Percentiles rank a stretch among this genome's conserved stretches.
These are phyloP conservation scores for Orbicella faveolata DNA, from an alignment of 64 coral and sea anemone species.

Conservation along the genomic window DNA sequence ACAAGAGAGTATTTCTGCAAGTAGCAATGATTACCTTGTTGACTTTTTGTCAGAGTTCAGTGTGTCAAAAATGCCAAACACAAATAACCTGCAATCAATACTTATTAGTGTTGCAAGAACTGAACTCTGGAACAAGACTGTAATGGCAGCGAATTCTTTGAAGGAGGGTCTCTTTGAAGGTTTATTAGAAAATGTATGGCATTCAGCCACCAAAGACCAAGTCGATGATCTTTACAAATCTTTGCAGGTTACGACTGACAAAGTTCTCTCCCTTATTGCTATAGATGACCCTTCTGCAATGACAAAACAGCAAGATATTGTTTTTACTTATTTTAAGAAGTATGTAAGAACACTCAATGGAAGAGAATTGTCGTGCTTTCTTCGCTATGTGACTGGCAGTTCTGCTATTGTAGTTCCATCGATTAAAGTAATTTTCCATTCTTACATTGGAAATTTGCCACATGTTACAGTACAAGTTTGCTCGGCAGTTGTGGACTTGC, in stretches of 20 bases:
- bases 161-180: no score
- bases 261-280: constrained; percentile 36
- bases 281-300: constrained; percentile 28
- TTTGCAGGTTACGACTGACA: constrained; percentile 6
- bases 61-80: no score
- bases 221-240: constrained; percentile 17
- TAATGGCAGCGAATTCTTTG: no score
- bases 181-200: no score
- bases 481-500: constrained; percentile 13
- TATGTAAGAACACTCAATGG: constrained; percentile 15
- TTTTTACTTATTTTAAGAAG: constrained; percentile 38
- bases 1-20: no score
- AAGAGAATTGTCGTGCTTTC: constrained; percentile 18
- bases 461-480: constrained; percentile 9
- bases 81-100: no score
- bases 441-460: constrained; percentile 24
- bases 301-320: constrained; percentile 27
- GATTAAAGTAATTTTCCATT: constrained; percentile 40
- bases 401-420: neutral
- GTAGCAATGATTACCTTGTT: no score
- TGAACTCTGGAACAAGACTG: no score
- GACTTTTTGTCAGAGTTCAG: no score
- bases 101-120: no score
- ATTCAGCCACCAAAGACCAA: neutral
- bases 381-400: constrained; percentile 28